A percentile compares a stretch with the other conserved stretches of the same genome.
Conservation (phyloP, 1,140 invertebrate species). For the Eupeodes corollae region DNA sequence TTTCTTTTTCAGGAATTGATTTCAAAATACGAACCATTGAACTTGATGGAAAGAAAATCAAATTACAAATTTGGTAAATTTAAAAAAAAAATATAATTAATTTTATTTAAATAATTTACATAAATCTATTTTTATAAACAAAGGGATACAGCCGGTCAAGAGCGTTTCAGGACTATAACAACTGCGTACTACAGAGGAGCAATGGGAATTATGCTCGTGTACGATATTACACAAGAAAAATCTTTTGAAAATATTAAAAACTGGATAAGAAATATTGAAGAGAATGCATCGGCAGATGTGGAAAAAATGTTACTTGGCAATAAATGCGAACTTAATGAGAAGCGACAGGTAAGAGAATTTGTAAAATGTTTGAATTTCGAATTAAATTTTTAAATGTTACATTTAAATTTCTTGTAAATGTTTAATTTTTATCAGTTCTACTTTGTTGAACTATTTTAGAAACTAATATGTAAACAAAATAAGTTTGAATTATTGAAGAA, state of each 20-base stretch:
- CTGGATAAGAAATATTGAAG: slow-evolving; percentile 98
- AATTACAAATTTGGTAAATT: slow-evolving; percentile 90
- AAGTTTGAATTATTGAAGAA: no score
- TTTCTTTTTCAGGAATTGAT: slow-evolving; percentile 77
- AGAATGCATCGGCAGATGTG: slow-evolving; percentile 87
- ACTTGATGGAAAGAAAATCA: slow-evolving; percentile 95
- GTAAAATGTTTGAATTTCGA: no score
- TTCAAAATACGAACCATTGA: slow-evolving; percentile 99
- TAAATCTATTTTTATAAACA: slow-evolving; percentile 4
- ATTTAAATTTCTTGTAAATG: no score
- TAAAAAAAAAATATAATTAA: slow-evolving; percentile 51
- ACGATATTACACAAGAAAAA: slow-evolving; percentile 96
- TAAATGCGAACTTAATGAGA: slow-evolving; percentile 87
- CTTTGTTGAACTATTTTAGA: no score
- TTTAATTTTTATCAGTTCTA: no score
- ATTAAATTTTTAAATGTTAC: no score
- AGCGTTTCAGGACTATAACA: slow-evolving; percentile 94
- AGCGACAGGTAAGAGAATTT: slow-evolving; percentile 65
- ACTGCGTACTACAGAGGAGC: slow-evolving; percentile 97
- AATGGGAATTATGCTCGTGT: slow-evolving; percentile 98
- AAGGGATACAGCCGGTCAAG: slow-evolving; percentile 93
- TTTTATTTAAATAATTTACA: background rate
- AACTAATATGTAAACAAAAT: no score
- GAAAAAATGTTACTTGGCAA: slow-evolving; percentile 93
- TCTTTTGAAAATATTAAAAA: slow-evolving; percentile 98